Conservation (phyloP, 2,888 invertebrate species). For the Drosophila eohydei region DNA sequence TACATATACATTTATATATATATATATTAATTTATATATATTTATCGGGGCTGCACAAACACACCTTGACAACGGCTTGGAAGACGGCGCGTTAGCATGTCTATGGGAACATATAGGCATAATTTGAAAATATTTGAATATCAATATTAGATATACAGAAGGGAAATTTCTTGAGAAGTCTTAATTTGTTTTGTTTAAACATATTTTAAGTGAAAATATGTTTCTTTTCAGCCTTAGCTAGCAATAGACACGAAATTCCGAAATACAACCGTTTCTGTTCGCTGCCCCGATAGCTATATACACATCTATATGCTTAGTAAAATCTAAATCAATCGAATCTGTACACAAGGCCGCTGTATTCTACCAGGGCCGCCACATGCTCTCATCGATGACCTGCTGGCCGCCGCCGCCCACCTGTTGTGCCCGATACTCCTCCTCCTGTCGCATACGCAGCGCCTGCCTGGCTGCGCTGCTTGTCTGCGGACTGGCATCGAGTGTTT, state of each 20-base stretch:
- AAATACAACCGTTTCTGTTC: not conserved
- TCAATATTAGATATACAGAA: not conserved
- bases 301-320: slow-evolving; percentile 48
- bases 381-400: slow-evolving; percentile 83
- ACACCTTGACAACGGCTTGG: not conserved
- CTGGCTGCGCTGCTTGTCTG: slow-evolving; percentile 71
- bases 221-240: not conserved
- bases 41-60: slow-evolving; percentile 1
- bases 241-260: not conserved
- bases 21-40: slow-evolving; percentile 18
- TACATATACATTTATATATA: slow-evolving; percentile 48
- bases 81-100: not conserved
- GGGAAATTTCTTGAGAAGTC: not conserved
- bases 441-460: slow-evolving; percentile 66
- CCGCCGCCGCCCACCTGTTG: slow-evolving; percentile 53
- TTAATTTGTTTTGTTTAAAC: not conserved
- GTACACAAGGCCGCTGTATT: slow-evolving; percentile 52
- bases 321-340: slow-evolving; percentile 57
- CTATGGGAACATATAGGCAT: not conserved
- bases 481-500: slow-evolving; percentile 60
- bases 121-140: not conserved
- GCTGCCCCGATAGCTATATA: slow-evolving; percentile 12
- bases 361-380: slow-evolving; percentile 87
- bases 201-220: not conserved
- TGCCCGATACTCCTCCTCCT: slow-evolving; percentile 71